phyloP scores from a whole-genome alignment of 2,888 invertebrate genomes.

The Scaptomyza reducta region DNA sequence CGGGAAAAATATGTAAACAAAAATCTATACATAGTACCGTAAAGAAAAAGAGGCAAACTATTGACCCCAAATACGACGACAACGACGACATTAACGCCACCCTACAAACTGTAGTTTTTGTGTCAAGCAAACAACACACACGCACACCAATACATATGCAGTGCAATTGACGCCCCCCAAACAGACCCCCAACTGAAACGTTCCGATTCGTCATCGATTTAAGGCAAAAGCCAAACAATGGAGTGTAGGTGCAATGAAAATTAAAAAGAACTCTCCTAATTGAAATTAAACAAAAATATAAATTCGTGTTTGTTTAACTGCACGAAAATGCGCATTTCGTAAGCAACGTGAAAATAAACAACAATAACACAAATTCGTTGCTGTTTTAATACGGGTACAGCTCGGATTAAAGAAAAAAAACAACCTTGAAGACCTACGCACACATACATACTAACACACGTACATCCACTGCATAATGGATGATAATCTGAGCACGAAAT shows the following conservation, averaged over 20 bases:
- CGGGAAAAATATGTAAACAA: constrained; percentile 74
- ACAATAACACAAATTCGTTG: constrained; percentile 18
- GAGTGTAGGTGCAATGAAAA: constrained; percentile 63
- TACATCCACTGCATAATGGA: constrained; percentile 84
- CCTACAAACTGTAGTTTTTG: constrained; percentile 55
- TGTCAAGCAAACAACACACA: constrained; percentile 55
- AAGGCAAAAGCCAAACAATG: constrained; percentile 70
- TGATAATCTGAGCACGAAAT: constrained; percentile 88
- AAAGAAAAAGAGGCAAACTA: constrained; percentile 58
- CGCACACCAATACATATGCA: constrained; percentile 39
- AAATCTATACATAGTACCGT: constrained; percentile 59
- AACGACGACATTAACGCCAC: constrained; percentile 57
- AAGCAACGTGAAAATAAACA: constrained; percentile 31
- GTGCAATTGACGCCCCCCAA: constrained; percentile 69
- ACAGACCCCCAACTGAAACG: constrained; percentile 46
- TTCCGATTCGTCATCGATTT: constrained; percentile 82
- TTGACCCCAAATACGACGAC: constrained; percentile 66
- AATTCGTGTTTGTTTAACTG: constrained; percentile 30
- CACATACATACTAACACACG: constrained; percentile 17
- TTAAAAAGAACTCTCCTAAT: constrained; percentile 52
- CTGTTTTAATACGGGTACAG: constrained; percentile 11
- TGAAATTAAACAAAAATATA: constrained; percentile 44
- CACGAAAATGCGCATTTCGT: constrained; percentile 63
- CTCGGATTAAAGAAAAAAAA: constrained; percentile 31
- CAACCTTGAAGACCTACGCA: constrained; percentile 57